A percentile compares a stretch with the other conserved stretches of the same genome.
phyloP scores from a whole-genome alignment of 92 coral and sea anemone genomes.

The Zoanthus gigantus region DNA sequence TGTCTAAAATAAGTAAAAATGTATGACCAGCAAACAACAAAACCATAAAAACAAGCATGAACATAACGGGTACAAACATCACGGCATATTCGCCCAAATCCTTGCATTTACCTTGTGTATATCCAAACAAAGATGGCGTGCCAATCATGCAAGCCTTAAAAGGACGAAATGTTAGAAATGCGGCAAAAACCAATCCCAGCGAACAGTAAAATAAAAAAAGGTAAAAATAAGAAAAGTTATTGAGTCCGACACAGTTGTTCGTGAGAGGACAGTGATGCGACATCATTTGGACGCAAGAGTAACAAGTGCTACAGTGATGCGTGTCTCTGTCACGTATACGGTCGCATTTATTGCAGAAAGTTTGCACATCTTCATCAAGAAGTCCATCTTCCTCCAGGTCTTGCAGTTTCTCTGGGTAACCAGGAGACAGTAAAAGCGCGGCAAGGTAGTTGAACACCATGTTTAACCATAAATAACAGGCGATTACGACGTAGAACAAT shows the following conservation, averaged over 20 bases:
- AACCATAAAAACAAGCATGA: constrained; percentile 76
- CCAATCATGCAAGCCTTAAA: constrained; percentile 86
- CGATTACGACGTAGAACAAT: constrained; percentile 67
- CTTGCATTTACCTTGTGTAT: constrained; percentile 64
- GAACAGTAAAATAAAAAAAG: constrained; percentile 81
- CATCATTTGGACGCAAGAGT: constrained; percentile 91
- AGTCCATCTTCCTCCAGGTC: constrained; percentile 85
- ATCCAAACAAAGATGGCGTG: constrained; percentile 34
- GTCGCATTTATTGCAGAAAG: constrained; percentile 83
- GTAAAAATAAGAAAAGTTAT: constrained; percentile 88
- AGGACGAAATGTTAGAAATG: constrained; percentile 76
- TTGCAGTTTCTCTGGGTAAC: constrained; percentile 82
- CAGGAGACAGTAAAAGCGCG: constrained; percentile 89
- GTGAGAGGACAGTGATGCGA: constrained; percentile 99
- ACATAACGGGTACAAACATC: constrained; percentile 84
- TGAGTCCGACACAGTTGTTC: constrained; percentile 95
- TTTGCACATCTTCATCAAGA: constrained; percentile 59
- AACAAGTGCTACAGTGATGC: constrained; percentile 93
- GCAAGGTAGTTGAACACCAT: constrained; percentile 95
- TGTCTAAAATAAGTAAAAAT: constrained; percentile 73
- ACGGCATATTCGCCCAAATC: constrained; percentile 95
- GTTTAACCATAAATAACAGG: constrained; percentile 93
- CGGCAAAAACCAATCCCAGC: constrained; percentile 80
- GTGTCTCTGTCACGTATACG: constrained; percentile 88
- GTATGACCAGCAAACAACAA: constrained; percentile 77